Evolutionary conservation across 2,113 vertebrate genomes (phyloP), one percentile per base, ranked within the genome.

Genomic region (Takifugu flavidus): DNA sequence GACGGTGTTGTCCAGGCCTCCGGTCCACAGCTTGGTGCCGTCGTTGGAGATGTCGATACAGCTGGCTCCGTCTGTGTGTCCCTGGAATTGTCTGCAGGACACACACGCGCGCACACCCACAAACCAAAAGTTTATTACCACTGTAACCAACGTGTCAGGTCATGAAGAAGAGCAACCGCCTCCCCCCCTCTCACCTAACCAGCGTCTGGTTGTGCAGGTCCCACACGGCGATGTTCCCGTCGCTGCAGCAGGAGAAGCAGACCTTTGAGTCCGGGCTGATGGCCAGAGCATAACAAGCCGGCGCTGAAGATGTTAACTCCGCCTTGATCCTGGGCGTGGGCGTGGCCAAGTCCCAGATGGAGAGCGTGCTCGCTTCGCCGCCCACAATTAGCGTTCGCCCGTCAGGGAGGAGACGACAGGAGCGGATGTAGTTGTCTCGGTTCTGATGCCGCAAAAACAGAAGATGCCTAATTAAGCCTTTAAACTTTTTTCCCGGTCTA

Each of bases 211-310:
- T 98, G 91, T 98, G 96, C 70, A 97, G 91, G 78, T 98, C 96
- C 96, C 96, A 98, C 12, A 98, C 96, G 0, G 95, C 96, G 0
- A 98, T 97, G 89, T 98, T 98, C 15, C 96, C 96, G 0, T 98
- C 96, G 0, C 95, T 96, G 90, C 96, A 98, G 89, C 96, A 98
- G 49, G 96, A 98, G 88, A 98, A 98, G 91, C 96, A 98, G 79
- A 98, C 96, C 80, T 98, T 98, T 89, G 96, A 95, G 1, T 98
- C 96, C 0, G 96, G 96, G 86, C 96, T 98, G 90, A 98, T 98
- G 79, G 96, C 96, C 89, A 98, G 82, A 15, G 96, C 96, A 0
- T 98, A 98, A 87, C 96, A 98, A 31, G 96, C 96, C 0, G 96
- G 96, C 1, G 96, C 96, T 0, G 96, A 98, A 42, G 95, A 97